Conservation (phyloP, 2,888 invertebrate species). For the Zhengitettix transpicula region DNA sequence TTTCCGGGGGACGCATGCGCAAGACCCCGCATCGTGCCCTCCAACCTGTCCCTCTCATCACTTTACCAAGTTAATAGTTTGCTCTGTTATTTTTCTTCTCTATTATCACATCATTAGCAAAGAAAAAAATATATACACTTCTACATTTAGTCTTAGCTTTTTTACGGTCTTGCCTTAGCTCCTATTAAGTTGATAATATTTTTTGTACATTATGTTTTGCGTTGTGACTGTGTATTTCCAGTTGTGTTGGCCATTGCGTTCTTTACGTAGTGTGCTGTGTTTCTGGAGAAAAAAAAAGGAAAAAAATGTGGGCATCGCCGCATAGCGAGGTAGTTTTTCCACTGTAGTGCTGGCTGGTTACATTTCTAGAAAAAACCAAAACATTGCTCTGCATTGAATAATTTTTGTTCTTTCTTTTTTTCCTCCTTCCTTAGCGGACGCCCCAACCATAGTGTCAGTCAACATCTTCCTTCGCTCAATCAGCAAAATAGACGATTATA, state of each 20-base stretch:
- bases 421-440: slow-evolving; percentile 42
- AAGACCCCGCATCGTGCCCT: slow-evolving; percentile 1
- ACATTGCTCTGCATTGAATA: slow-evolving; percentile 1
- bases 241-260: not conserved
- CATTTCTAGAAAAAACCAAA: not conserved
- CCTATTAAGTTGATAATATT: not conserved
- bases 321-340: not conserved
- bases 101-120: not conserved
- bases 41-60: not conserved
- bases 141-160: no score
- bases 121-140: no score
- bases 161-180: no score
- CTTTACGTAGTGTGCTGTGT: not conserved
- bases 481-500: slow-evolving; percentile 97
- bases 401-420: slow-evolving; percentile 8
- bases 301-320: not conserved
- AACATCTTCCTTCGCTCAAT: slow-evolving; percentile 95
- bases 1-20: not conserved
- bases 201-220: not conserved
- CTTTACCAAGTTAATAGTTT: not conserved
- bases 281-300: not conserved
- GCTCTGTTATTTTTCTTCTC: not conserved
- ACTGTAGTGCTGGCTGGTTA: not conserved
- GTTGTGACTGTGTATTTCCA: not conserved
- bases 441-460: slow-evolving; percentile 76